Conservation (phyloP, 1,140 invertebrate species). For the Micrasema minimum region DNA sequence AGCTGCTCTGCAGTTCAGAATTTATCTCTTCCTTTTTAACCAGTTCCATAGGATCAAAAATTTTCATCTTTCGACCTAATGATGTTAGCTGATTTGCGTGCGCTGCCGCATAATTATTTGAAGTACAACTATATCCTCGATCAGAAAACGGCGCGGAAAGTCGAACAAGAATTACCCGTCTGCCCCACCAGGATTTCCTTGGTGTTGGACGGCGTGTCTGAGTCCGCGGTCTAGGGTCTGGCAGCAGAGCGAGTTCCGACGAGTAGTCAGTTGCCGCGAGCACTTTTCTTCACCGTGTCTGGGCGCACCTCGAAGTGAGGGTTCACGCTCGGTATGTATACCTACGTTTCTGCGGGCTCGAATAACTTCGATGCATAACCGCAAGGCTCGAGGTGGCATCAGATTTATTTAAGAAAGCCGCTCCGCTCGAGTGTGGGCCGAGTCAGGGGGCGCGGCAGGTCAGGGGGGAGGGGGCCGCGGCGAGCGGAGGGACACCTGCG, state of each 20-base stretch:
- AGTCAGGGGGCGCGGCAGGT: constrained; percentile 51
- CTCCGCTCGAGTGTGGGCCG: constrained; percentile 58
- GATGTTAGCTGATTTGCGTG: constrained; percentile 65
- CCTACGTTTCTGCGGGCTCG: constrained; percentile 34
- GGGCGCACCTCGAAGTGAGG: background rate
- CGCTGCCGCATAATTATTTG: constrained; percentile 63
- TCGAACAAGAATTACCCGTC: constrained; percentile 45
- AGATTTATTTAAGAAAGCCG: constrained; percentile 63
- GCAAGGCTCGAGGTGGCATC: constrained; percentile 61
- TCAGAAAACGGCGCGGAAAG: constrained; percentile 54
- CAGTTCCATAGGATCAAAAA: constrained; percentile 65
- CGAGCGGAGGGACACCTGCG: constrained; percentile 35
- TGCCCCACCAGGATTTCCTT: too few species aligned
- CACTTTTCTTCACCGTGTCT: constrained; percentile 11
- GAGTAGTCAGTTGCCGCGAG: constrained; percentile 23
- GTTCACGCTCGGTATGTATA: constrained; percentile 21
- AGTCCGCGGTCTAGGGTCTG: constrained; percentile 14
- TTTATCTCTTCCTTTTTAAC: constrained; percentile 66
- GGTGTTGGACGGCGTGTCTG: constrained; percentile 23
- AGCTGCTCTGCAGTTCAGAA: constrained; percentile 65
- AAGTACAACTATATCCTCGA: constrained; percentile 64
- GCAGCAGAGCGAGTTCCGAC: constrained; percentile 23
- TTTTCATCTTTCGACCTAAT: constrained; percentile 67
- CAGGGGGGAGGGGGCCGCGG: constrained; percentile 34
- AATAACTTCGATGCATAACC: constrained; percentile 39